These are phyloP conservation scores for Tylochromis polylepis DNA, from an alignment of 2,113 vertebrate genomes.

Conservation along the genomic window DNA sequence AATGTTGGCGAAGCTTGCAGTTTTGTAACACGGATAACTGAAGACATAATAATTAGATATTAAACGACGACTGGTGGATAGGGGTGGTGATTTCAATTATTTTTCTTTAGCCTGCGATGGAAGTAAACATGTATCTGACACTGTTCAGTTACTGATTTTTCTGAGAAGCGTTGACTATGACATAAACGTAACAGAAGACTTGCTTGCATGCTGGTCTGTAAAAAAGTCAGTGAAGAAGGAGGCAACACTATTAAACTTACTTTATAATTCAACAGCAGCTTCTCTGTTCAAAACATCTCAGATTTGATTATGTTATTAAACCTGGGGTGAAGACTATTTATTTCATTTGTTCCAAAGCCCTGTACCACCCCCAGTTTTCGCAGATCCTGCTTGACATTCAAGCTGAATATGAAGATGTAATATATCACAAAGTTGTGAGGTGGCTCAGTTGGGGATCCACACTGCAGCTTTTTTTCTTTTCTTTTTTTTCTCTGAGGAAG, in stretches of 20 bases:
- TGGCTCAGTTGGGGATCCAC: not conserved
- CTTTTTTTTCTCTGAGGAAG: not conserved
- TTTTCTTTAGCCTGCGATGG: not conserved
- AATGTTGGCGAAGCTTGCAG: too few relatives aligned
- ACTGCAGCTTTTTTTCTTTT: not conserved
- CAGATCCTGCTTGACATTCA: not conserved
- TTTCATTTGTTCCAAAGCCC: not conserved
- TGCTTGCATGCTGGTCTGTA: not conserved
- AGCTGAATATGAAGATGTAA: not conserved
- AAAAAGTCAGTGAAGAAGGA: not conserved
- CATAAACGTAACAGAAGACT: not conserved
- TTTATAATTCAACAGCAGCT: not conserved
- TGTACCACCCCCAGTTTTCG: not conserved
- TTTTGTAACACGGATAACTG: not conserved
- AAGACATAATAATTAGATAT: not conserved
- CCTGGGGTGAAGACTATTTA: not conserved
- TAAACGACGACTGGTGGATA: fast-evolving
- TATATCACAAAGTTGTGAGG: not conserved
- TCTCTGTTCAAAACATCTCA: not conserved
- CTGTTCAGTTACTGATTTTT: not conserved
- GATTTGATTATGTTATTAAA: not conserved
- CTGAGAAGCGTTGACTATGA: not conserved
- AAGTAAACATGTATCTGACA: not conserved
- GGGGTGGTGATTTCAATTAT: not conserved
- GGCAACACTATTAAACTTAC: not conserved